Evolutionary conservation across 2,113 vertebrate genomes (phyloP).

Genomic region (Oryzias javanicus): DNA sequence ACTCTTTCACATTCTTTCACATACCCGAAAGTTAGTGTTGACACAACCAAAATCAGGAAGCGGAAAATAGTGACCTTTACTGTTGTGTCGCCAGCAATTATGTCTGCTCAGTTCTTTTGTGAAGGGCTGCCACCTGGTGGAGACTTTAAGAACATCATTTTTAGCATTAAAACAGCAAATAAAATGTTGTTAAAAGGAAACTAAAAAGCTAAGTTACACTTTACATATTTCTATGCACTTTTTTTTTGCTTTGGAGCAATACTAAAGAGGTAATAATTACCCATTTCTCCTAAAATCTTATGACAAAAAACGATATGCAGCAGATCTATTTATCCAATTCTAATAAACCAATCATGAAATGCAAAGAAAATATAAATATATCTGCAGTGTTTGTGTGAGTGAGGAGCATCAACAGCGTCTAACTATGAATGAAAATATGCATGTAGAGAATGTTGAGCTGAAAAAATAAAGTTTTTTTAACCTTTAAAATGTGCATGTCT

Average conservation of each 20-base stretch:
- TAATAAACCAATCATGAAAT: conserved; percentile 12
- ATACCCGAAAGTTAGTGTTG: background rate
- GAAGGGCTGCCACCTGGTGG: conserved; percentile 55
- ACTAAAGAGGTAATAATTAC: background rate
- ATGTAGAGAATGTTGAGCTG: conserved; percentile 36
- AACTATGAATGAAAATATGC: conserved; percentile 36
- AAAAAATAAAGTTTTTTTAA: conserved; percentile 36
- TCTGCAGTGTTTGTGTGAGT: conserved; percentile 30
- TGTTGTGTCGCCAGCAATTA: background rate
- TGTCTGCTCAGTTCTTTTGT: conserved; percentile 1
- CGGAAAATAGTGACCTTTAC: background rate
- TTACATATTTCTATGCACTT: background rate
- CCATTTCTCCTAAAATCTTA: conserved; percentile 17
- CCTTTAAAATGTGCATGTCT: conserved; percentile 46
- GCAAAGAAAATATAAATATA: conserved; percentile 29
- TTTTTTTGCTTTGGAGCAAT: conserved; percentile 44
- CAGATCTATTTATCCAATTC: conserved; percentile 19
- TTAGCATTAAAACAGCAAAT: background rate
- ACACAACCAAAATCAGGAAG: background rate
- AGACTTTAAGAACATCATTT: background rate
- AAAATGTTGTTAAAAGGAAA: no score
- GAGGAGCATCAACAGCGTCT: conserved; percentile 16
- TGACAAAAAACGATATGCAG: conserved; percentile 30
- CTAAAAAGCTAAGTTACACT: background rate
- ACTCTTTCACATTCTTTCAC: no score